Percentiles rank a stretch among this genome's conserved stretches.
Evolutionary conservation across 2,113 vertebrate genomes (phyloP).

Genomic region (Chamaea fasciata): DNA sequence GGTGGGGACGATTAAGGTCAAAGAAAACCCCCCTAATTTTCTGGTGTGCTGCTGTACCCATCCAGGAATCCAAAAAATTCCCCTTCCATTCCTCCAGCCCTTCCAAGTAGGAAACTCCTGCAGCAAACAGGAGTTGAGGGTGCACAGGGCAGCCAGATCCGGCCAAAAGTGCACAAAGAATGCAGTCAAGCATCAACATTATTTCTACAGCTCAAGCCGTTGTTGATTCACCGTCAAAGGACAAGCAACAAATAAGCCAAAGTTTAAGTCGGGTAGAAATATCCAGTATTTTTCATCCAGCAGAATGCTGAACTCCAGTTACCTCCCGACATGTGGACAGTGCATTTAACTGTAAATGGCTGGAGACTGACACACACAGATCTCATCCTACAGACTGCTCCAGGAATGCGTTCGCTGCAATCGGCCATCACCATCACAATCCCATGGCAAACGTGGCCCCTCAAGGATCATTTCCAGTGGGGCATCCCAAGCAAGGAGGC

Average conservation of each 20-base stretch:
- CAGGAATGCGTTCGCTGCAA: background rate
- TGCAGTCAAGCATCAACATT: conserved; percentile 35
- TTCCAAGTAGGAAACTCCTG: background rate
- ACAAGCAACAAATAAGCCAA: background rate
- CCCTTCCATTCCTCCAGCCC: background rate
- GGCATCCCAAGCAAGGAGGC: background rate
- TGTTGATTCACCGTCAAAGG: conserved; percentile 27
- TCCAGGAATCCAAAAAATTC: background rate
- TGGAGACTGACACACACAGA: background rate
- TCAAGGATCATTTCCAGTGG: background rate
- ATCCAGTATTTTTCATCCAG: background rate
- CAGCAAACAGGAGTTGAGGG: background rate
- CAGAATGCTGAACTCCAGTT: background rate
- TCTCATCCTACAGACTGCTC: background rate
- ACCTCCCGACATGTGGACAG: background rate
- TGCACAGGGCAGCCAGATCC: background rate
- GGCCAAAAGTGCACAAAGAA: conserved; percentile 39
- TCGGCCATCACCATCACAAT: background rate
- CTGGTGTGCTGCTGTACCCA: background rate
- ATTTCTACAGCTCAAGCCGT: conserved; percentile 4
- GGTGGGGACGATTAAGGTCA: background rate
- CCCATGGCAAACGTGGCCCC: background rate
- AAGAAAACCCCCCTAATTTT: background rate
- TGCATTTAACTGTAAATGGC: background rate
- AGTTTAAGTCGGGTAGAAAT: background rate